Evolutionary conservation across 2,797 vertebrate species (phyloP).

Genomic region (Etheostoma nigrum): DNA sequence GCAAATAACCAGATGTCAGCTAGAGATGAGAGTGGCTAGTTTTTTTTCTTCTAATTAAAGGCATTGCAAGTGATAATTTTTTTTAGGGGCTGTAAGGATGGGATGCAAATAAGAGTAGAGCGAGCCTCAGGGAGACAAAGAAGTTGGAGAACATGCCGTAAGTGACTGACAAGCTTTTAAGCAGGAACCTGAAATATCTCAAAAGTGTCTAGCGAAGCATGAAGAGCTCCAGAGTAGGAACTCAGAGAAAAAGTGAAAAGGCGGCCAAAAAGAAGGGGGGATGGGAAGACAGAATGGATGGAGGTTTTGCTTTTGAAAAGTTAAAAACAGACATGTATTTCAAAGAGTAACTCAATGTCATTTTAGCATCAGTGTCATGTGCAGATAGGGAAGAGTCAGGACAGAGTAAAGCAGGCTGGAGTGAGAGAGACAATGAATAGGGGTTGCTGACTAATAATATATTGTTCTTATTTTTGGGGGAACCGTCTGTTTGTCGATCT

Average conservation of each 20-base stretch:
- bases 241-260: slow-evolving; percentile 19
- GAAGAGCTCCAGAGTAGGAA: slow-evolving; percentile 50
- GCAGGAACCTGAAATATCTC: slow-evolving; percentile 55
- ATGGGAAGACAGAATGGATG: slow-evolving; percentile 5
- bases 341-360: slow-evolving; percentile 13
- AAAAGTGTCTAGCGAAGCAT: slow-evolving; percentile 49
- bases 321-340: slow-evolving; percentile 12
- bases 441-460: slow-evolving; percentile 32
- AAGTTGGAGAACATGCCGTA: slow-evolving; percentile 42
- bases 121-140: slow-evolving; percentile 37
- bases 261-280: slow-evolving; percentile 2
- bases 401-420: neutral
- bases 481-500: slow-evolving; percentile 52
- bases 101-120: slow-evolving; percentile 39
- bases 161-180: slow-evolving; percentile 66
- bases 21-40: slow-evolving; percentile 20
- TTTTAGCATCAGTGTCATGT: slow-evolving; percentile 1
- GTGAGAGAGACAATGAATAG: neutral
- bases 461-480: slow-evolving; percentile 50
- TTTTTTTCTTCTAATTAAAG: slow-evolving; percentile 42
- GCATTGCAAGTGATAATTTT: slow-evolving; percentile 22
- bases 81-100: slow-evolving; percentile 9
- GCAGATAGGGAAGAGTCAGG: neutral
- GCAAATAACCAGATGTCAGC: slow-evolving; percentile 37
- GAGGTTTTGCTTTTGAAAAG: slow-evolving; percentile 37